These are phyloP conservation scores for Mystacides longicornis DNA, from an alignment of 2,888 invertebrate genomes.

Conservation along the genomic window DNA sequence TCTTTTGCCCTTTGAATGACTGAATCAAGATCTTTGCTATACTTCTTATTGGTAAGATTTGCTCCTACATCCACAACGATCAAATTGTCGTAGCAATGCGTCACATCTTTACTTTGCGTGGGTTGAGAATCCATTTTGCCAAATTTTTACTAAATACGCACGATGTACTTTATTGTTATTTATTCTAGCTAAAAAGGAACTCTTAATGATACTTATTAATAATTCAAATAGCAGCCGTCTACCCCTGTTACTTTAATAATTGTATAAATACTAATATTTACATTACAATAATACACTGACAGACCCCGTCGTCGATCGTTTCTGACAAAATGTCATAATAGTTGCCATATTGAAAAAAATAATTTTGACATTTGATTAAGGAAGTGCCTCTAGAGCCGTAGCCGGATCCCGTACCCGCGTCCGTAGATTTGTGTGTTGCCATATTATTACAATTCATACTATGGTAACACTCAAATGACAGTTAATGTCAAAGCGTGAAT, in stretches of 20 bases:
- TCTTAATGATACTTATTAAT: constrained; percentile 4
- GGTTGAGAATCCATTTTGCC: constrained; percentile 20
- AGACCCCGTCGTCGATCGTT: constrained; percentile 13
- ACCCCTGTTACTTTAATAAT: constrained; percentile 15
- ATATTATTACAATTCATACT: no score
- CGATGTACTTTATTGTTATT: not conserved
- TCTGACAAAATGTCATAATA: constrained; percentile 11
- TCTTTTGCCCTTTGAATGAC: constrained; percentile 89
- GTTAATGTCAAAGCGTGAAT: no score
- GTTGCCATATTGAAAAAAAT: no score
- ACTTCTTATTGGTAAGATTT: constrained; percentile 90
- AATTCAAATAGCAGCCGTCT: constrained; percentile 19
- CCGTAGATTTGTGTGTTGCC: no score
- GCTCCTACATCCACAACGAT: constrained; percentile 89
- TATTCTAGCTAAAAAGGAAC: not conserved
- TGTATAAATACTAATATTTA: constrained; percentile 18
- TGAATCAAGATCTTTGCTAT: constrained; percentile 83
- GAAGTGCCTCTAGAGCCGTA: no score
- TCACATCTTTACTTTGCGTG: constrained; percentile 43
- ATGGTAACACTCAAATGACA: no score
- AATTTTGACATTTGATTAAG: no score
- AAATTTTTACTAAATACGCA: not conserved
- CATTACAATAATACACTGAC: constrained; percentile 19
- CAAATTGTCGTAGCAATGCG: constrained; percentile 83
- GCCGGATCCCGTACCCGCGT: no score